Conservation (phyloP, 1,140 invertebrate species). For the Cyclina sinensis region DNA sequence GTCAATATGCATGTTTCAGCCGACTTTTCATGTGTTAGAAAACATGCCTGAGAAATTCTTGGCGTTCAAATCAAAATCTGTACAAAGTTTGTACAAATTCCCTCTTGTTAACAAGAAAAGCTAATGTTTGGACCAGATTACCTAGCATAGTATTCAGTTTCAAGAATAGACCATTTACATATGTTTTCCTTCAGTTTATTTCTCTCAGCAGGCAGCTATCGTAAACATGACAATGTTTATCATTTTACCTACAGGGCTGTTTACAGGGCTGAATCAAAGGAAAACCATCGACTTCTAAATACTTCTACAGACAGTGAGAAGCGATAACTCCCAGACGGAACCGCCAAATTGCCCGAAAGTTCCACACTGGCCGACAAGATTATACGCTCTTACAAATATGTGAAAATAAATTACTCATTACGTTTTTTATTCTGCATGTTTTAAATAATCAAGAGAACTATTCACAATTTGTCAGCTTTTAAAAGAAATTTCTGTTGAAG, state of each 20-base stretch:
- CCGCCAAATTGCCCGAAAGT: neutral
- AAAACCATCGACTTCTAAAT: slow-evolving; percentile 28
- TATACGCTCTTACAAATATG: too few species aligned
- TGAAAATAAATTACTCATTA: too few species aligned
- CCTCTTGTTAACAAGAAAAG: too few species aligned
- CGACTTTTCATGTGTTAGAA: too few species aligned
- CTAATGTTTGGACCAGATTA: slow-evolving; percentile 3
- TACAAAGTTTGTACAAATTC: too few species aligned
- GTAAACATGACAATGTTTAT: slow-evolving; percentile 49
- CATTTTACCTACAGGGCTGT: slow-evolving; percentile 38
- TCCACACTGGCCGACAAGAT: neutral
- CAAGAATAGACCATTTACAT: slow-evolving; percentile 33
- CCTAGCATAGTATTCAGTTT: neutral
- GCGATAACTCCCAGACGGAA: slow-evolving; percentile 11
- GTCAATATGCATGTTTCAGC: too few species aligned
- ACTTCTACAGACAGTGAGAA: slow-evolving; percentile 37
- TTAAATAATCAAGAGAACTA: too few species aligned
- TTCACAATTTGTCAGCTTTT: too few species aligned
- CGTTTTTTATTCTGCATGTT: too few species aligned
- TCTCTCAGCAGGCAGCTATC: slow-evolving; percentile 1
- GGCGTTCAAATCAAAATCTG: too few species aligned
- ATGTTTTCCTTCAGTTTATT: slow-evolving; percentile 41
- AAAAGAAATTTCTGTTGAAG: too few species aligned
- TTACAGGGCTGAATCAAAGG: slow-evolving; percentile 37
- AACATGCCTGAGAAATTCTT: too few species aligned